Percentiles rank a stretch among this genome's conserved stretches.
Evolutionary conservation across 2,888 invertebrate species (phyloP).

Genomic region (Dorcus parallelipipedus): DNA sequence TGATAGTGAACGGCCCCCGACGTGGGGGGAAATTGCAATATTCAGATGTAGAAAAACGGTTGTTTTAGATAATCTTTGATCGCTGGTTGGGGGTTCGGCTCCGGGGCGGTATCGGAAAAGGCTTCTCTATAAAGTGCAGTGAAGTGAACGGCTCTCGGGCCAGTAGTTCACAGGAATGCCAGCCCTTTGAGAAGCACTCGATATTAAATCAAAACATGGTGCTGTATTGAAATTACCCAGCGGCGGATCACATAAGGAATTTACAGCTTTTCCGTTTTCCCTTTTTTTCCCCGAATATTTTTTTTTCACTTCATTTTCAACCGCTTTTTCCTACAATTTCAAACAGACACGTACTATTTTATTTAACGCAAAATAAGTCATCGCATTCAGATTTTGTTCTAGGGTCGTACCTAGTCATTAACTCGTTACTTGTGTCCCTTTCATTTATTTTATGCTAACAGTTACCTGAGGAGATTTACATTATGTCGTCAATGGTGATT

Average conservation of each 20-base stretch:
- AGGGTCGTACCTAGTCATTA: no score
- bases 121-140: constrained; percentile 16
- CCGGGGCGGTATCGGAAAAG: neutral
- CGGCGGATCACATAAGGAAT: constrained; percentile 13
- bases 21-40: constrained; percentile 9
- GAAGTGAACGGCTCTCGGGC: constrained; percentile 22
- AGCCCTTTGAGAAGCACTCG: constrained; percentile 27
- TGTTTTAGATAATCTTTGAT: constrained; percentile 14
- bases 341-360: no score
- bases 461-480: no score
- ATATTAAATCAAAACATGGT: constrained; percentile 31
- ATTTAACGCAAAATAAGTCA: no score
- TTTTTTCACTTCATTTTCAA: no score
- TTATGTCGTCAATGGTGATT: no score
- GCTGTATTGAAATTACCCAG: constrained; percentile 28
- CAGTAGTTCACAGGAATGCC: constrained; percentile 26
- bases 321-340: no score
- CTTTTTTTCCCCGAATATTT: no score
- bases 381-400: no score
- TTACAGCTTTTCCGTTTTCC: neutral
- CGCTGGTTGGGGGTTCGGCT: neutral
- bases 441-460: no score
- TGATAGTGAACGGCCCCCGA: no score
- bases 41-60: constrained; percentile 8
- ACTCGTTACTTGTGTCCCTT: no score